Conservation (phyloP, 2,888 invertebrate genomes). For the Xiphydria camelus region DNA sequence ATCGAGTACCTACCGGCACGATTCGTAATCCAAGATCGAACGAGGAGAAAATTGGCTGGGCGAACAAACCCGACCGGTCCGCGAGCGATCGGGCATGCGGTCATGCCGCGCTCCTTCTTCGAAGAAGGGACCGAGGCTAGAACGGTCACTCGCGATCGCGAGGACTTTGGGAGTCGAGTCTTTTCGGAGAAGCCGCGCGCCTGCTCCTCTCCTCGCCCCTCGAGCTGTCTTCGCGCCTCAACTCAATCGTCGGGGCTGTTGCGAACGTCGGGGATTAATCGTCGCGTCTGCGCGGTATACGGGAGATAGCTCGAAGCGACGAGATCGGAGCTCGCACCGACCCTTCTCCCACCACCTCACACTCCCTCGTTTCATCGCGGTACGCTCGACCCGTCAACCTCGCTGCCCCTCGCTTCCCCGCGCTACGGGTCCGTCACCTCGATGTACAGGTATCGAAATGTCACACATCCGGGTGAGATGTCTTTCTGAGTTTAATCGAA, state of each 20-base stretch:
- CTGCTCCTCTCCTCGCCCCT: not conserved
- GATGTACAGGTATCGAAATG: no score
- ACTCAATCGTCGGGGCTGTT: not conserved
- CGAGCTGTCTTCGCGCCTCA: no score
- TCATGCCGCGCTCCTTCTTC: not conserved
- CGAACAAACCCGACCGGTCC: conserved; percentile 16
- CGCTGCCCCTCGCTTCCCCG: not conserved
- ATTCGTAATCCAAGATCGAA: conserved; percentile 15
- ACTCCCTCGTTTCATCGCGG: not conserved
- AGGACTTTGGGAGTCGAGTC: not conserved
- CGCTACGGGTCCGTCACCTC: no score
- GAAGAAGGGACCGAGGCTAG: not conserved
- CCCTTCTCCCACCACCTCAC: not conserved
- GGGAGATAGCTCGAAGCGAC: not conserved
- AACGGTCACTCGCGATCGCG: not conserved
- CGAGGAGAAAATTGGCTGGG: conserved; percentile 16
- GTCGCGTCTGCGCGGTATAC: not conserved
- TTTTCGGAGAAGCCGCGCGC: not conserved
- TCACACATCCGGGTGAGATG: no score
- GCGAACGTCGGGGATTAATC: not conserved
- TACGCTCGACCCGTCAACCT: not conserved
- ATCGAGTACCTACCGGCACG: conserved; percentile 4
- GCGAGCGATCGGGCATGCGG: conserved; percentile 6
- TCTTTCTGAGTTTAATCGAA: no score
- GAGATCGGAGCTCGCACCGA: not conserved